These are phyloP conservation scores for Myxocyprinus asiaticus DNA, from an alignment of 2,113 vertebrate genomes.

Conservation along the genomic window DNA sequence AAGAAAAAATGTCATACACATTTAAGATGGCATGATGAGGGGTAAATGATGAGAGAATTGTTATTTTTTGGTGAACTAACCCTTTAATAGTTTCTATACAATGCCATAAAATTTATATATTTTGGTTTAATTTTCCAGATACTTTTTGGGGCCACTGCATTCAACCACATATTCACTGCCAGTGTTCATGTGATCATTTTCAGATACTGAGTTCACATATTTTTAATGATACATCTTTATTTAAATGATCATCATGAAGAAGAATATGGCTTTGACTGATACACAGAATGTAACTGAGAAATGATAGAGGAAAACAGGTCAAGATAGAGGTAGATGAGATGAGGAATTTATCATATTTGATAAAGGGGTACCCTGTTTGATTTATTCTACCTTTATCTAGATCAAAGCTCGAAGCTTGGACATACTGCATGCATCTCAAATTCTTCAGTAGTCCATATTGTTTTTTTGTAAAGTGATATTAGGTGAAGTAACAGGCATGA, in stretches of 20 bases:
- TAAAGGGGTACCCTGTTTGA: neutral
- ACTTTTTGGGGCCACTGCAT: no score
- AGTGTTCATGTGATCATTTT: slow-evolving; percentile 35
- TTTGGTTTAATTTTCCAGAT: no score
- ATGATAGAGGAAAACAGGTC: slow-evolving; percentile 1
- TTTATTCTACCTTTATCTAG: neutral
- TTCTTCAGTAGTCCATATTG: neutral
- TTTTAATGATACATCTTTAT: slow-evolving; percentile 16
- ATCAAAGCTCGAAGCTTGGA: slow-evolving; percentile 13
- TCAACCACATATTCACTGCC: slow-evolving; percentile 14
- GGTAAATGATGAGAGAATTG: no score
- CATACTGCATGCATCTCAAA: slow-evolving; percentile 32
- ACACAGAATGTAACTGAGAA: slow-evolving; percentile 11
- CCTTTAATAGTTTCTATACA: no score
- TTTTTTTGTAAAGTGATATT: slow-evolving; percentile 1
- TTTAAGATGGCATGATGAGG: no score
- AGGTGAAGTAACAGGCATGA: neutral
- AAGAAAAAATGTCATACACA: no score
- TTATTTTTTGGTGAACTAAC: no score
- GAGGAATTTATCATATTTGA: slow-evolving; percentile 13
- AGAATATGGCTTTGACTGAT: slow-evolving; percentile 25
- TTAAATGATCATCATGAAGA: neutral
- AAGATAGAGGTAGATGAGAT: slow-evolving; percentile 9
- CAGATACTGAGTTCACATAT: neutral
- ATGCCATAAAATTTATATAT: no score